A percentile compares a stretch with the other conserved stretches of the same genome.
These are phyloP conservation scores for Oryzias javanicus DNA, from an alignment of 2,113 vertebrate genomes.

Conservation along the genomic window DNA sequence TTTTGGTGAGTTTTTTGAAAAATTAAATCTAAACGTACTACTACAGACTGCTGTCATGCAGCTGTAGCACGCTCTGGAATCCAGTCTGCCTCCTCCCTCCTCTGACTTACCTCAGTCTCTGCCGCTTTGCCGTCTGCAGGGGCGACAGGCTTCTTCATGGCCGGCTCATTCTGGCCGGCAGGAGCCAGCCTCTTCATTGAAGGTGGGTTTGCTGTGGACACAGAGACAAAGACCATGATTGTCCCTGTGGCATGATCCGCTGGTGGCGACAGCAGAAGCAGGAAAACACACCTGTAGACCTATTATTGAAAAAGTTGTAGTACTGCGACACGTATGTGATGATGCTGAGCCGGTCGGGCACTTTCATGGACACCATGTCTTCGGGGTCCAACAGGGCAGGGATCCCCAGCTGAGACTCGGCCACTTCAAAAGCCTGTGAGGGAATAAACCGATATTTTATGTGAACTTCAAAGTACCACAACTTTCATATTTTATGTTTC, in stretches of 20 bases:
- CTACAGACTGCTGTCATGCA: constrained; percentile 26
- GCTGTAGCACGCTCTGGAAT: constrained; percentile 5
- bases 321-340: constrained; percentile 98
- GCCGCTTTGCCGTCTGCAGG: constrained; percentile 56
- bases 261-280: not conserved
- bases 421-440: constrained; percentile 89
- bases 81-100: not conserved
- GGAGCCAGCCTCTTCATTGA: constrained; percentile 77
- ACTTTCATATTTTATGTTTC: too few relatives aligned
- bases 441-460: not conserved
- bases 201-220: constrained; percentile 73
- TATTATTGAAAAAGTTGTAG: constrained; percentile 92
- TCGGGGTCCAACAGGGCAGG: constrained; percentile 92
- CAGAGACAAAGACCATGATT: constrained; percentile 2
- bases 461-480: too few relatives aligned
- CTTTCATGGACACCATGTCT: constrained; percentile 97
- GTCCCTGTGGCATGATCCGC: not conserved
- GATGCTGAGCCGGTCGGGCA: constrained; percentile 93
- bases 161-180: constrained; percentile 61
- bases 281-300: constrained; percentile 62
- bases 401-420: constrained; percentile 91
- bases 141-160: constrained; percentile 61
- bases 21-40: not conserved
- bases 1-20: not conserved
- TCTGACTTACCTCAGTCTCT: constrained; percentile 67